Evolutionary conservation across 2,797 vertebrate genomes (phyloP).

Genomic region (Luscinia luscinia): DNA sequence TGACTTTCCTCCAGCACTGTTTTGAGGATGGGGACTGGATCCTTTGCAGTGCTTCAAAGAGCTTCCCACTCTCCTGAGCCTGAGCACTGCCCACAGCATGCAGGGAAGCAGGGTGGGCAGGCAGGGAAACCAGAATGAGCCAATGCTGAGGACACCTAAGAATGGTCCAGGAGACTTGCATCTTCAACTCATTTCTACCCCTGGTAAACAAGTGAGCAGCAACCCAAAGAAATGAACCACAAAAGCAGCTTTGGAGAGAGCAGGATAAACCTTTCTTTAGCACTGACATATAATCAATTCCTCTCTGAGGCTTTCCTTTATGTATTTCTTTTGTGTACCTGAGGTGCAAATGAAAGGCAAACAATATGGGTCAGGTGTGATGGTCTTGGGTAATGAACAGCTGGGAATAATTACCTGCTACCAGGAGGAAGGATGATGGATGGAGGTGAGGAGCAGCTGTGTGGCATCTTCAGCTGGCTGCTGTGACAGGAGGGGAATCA

Average conservation of each 20-base stretch:
- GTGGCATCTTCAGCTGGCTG: constrained; percentile 48
- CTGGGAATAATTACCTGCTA: constrained; percentile 52
- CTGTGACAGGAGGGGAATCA: neutral
- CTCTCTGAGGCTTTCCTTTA: neutral
- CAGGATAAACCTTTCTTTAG: neutral
- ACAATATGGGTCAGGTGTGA: constrained; percentile 37
- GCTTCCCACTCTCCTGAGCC: neutral
- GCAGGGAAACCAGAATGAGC: neutral
- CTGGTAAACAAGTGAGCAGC: neutral
- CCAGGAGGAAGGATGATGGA: constrained; percentile 24
- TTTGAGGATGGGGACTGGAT: fast-evolving
- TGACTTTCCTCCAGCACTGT: neutral
- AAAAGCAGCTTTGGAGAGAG: neutral
- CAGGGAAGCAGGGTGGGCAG: neutral
- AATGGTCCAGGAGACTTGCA: neutral
- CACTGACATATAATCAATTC: neutral
- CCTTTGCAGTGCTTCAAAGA: neutral
- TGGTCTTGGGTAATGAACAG: constrained; percentile 44
- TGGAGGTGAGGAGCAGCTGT: neutral
- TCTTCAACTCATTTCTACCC: neutral
- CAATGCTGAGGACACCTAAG: fast-evolving
- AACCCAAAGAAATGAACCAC: neutral
- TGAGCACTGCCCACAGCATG: neutral
- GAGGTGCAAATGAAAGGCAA: constrained; percentile 64
- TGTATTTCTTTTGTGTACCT: constrained; percentile 4